Conservation (phyloP, 2,113 vertebrate species). For the Atractosteus spatula region DNA sequence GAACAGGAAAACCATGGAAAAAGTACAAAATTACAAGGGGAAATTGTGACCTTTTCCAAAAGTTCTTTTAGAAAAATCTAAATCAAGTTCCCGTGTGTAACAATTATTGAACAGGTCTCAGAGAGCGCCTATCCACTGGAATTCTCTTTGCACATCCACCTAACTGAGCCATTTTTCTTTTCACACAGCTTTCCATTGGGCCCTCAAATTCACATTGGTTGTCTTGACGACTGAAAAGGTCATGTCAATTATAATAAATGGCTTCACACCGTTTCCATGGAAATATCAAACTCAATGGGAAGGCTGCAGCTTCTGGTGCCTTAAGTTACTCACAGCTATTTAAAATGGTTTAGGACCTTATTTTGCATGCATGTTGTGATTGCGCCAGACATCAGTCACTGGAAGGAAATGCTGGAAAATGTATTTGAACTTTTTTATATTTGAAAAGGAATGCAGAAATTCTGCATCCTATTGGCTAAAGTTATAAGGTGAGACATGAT, state of each 20-base stretch:
- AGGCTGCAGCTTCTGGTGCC: conserved; percentile 9
- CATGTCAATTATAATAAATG: conserved; percentile 56
- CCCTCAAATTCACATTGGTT: conserved; percentile 55
- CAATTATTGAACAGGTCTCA: too few relatives aligned
- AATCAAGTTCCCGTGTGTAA: too few relatives aligned
- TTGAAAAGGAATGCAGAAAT: too few relatives aligned
- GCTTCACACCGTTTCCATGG: conserved; percentile 52
- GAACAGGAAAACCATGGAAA: too few relatives aligned
- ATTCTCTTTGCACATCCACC: not conserved
- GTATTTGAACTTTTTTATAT: too few relatives aligned
- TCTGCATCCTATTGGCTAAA: too few relatives aligned
- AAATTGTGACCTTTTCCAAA: too few relatives aligned
- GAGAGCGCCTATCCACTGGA: too few relatives aligned
- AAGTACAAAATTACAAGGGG: too few relatives aligned
- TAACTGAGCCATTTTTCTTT: conserved; percentile 23
- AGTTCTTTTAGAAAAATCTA: too few relatives aligned
- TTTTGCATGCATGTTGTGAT: not conserved
- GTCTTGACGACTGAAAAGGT: conserved; percentile 56
- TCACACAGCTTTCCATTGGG: conserved; percentile 24
- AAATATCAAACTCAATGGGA: conserved; percentile 40
- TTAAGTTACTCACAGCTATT: conserved; percentile 9
- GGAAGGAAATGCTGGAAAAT: too few relatives aligned
- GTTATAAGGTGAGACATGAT: too few relatives aligned
- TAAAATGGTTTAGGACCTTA: conserved; percentile 4
- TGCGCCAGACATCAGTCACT: not conserved